Evolutionary conservation across 2,797 vertebrate species (phyloP).

Genomic region (Betta splendens): DNA sequence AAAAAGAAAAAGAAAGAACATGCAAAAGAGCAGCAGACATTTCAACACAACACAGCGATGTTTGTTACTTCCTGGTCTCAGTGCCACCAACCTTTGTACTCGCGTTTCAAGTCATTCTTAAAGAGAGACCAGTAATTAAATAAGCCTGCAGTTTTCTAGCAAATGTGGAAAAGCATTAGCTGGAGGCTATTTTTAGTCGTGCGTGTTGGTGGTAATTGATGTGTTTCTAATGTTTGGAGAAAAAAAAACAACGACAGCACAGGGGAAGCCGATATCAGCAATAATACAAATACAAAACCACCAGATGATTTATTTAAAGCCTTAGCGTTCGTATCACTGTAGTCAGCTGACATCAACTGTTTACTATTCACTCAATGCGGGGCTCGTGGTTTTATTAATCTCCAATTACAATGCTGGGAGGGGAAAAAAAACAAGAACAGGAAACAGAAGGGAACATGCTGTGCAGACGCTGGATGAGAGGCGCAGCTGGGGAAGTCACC

Average conservation of each 20-base stretch:
- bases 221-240: constrained; percentile 9
- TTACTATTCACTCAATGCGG: constrained; percentile 39
- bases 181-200: neutral
- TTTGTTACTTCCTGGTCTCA: no score
- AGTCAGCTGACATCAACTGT: constrained; percentile 20
- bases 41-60: no score
- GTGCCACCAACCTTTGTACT: neutral
- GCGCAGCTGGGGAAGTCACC: constrained; percentile 66
- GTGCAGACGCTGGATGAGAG: constrained; percentile 52
- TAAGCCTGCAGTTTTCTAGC: neutral
- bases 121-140: neutral
- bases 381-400: constrained; percentile 51
- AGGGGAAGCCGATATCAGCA: constrained; percentile 3
- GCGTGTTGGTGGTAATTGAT: constrained; percentile 1
- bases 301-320: neutral
- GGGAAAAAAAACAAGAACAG: constrained; percentile 36
- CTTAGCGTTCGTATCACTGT: constrained; percentile 9
- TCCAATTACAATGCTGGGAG: constrained; percentile 55
- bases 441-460: constrained; percentile 51
- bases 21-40: no score
- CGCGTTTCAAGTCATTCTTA: neutral
- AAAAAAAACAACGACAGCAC: neutral
- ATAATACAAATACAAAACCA: constrained; percentile 3
- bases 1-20: no score
- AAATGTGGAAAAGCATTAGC: neutral